A percentile compares a stretch with the other conserved stretches of the same genome.
These are phyloP conservation scores for Hormaphis cornu DNA, from an alignment of 1,140 invertebrate genomes.

Conservation along the genomic window DNA sequence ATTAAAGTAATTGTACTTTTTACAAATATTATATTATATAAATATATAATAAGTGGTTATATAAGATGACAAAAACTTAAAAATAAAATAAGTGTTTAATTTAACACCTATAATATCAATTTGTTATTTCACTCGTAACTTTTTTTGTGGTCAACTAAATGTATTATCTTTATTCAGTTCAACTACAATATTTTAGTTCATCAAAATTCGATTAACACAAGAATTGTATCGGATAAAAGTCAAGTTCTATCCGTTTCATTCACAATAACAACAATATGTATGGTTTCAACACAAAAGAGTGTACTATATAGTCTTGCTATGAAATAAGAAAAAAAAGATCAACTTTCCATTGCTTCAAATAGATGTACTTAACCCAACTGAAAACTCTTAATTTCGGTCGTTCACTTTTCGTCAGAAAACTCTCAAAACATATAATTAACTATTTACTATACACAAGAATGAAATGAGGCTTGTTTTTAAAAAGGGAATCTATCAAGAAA, in stretches of 20 bases:
- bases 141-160: neutral
- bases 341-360: slow-evolving; percentile 13
- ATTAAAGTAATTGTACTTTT: no score
- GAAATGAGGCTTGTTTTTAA: slow-evolving; percentile 1
- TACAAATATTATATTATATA: no score
- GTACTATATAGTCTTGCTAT: neutral
- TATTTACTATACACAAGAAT: neutral
- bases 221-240: slow-evolving; percentile 18
- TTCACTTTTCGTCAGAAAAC: slow-evolving; percentile 20
- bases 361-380: neutral
- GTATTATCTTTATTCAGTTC: neutral
- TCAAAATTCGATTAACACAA: slow-evolving; percentile 29
- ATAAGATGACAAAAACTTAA: no score
- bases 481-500: slow-evolving; percentile 3
- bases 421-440: slow-evolving; percentile 10
- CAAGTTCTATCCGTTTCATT: neutral
- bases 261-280: neutral
- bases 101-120: neutral
- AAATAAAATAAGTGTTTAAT: no score
- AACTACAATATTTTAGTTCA: slow-evolving; percentile 8
- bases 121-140: neutral
- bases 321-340: slow-evolving; percentile 20
- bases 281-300: slow-evolving; percentile 4
- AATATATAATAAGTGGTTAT: no score
- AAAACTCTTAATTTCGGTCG: slow-evolving; percentile 7